Evolutionary conservation across 92 coral and sea anemone species (phyloP), one percentile per base, ranked within the genome.

Genomic region (Porites cylindrica): DNA sequence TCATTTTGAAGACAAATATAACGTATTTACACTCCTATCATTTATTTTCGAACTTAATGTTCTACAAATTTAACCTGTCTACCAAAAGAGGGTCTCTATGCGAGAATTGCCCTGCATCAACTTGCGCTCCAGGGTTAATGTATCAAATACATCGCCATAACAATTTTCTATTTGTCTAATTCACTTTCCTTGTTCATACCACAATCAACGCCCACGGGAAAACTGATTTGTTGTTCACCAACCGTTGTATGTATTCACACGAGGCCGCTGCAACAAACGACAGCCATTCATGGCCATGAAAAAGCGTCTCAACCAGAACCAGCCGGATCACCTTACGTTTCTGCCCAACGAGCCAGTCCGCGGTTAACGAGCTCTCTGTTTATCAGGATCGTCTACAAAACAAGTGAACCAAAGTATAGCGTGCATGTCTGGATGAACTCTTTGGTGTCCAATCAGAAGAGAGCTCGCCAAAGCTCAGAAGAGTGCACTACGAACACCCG

Each of bases 291-390:
- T 70, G 69, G 77, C 68, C 47, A 80, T 53, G 86, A 19, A 38
- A 60, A 80, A 58, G 62, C n/a, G n/a, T 29, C 18, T 6, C 61
- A 59, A 47, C 50, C 11, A 64, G 2, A 20, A 7, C 65, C 64
- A 16, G 53, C 19, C 74, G 8, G 47, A 54, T 62, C 70, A 29
- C 66, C 17, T 90, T 85, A 96, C n/a, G 94, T 83, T 85, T 97
- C 99, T 18, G 94, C 91, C 99, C 99, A 97, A 56, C 97, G 94
- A 6, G 98, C 98, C 8, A 93, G 91, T 10, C 99, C 99, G 62
- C 96, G 80, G 80, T 91, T 90, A 13, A 97, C 97, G 26, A 97
- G 82, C 18, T 97, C 99, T 70, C 99, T 84, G 86, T 97, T 97
- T 29, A 97, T 90, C 93, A 97, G 79, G 47, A 95, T 90, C 60